Base-by-base conservation (phyloP, 2,888 invertebrate genomes). In the Oxyscelio sp. region DNA sequence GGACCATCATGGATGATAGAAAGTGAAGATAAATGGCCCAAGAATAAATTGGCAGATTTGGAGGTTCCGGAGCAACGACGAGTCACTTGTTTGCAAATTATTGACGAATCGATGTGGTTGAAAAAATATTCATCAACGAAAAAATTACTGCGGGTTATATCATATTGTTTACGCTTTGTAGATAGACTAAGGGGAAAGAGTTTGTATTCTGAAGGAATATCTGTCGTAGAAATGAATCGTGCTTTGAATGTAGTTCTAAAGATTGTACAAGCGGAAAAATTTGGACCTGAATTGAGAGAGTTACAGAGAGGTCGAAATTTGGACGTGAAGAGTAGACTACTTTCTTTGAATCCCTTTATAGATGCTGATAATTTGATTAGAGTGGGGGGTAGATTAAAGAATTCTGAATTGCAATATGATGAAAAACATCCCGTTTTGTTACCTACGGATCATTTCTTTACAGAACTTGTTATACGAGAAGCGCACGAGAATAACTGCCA, bases 11-110 rank as follows among this genome's bases (percentile, higher is more conserved):
- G 58, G 71, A 50, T 71, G 59, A 1, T 24, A 17, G 19, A 3
- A 4, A 0, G 5, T 15, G 73, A 73, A 24, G 27, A 24, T 5
- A 5, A 9, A n/a, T 73, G 61, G 61, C 61, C 61, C 0, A 27
- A 52, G 5, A 61, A 59, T 13, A 73, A 4, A 34, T 40, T 61
- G 9, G 17, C 48, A 5, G n/a, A 22, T 1, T 11, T 52, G 59
- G 73, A 71, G 13, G 24, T 71, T 22, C 71, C 71, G 17, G 71
- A 71, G 15, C 71, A 22, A 17, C 71, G 71, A 38, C 45, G 15
- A 34, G 27, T 71, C 2, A 31, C 19, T 5, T 71, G 71, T 24
- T 17, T 71, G 15, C 17, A 59, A 2, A 13, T 11, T 22, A 6
- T n/a, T 15, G 22, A 40, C 22, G 15, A 43, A 8, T n/a, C 34